A percentile compares a stretch with the other conserved stretches of the same genome.
Conservation (phyloP, 2,797 vertebrate species). For the Distichodus sexfasciatus region DNA sequence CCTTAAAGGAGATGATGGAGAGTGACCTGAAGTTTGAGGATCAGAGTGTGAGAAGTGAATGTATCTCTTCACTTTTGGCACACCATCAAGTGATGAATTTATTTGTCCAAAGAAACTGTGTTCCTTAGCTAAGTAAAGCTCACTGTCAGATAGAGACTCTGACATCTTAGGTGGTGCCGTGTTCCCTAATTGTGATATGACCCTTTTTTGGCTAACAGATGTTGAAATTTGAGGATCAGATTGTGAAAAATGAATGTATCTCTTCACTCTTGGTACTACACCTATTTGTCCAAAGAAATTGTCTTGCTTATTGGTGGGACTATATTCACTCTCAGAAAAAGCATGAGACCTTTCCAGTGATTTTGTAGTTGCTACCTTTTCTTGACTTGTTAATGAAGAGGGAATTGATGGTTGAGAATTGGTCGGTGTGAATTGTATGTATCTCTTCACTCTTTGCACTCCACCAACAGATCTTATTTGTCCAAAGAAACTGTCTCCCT, state of each 20-base stretch:
- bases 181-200: neutral
- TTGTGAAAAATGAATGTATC: constrained; percentile 22
- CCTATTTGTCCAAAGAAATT: neutral
- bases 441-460: constrained; percentile 29
- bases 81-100: neutral
- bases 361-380: too few species aligned
- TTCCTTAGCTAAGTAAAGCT: too few species aligned
- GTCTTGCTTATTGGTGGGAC: neutral
- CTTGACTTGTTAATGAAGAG: too few species aligned
- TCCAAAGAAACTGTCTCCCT: neutral
- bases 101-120: neutral
- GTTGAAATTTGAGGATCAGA: neutral
- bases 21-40: neutral
- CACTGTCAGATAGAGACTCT: constrained; percentile 1
- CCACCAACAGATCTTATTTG: neutral
- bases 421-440: constrained; percentile 29
- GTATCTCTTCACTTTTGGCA: constrained; percentile 35
- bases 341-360: too few species aligned
- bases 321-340: too few species aligned
- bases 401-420: too few species aligned
- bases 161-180: neutral
- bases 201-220: neutral
- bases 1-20: neutral
- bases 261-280: constrained; percentile 20
- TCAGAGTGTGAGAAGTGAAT: constrained; percentile 25